These are phyloP conservation scores for Criorhina ranunculi DNA, from an alignment of 2,888 invertebrate genomes.

Conservation along the genomic window DNA sequence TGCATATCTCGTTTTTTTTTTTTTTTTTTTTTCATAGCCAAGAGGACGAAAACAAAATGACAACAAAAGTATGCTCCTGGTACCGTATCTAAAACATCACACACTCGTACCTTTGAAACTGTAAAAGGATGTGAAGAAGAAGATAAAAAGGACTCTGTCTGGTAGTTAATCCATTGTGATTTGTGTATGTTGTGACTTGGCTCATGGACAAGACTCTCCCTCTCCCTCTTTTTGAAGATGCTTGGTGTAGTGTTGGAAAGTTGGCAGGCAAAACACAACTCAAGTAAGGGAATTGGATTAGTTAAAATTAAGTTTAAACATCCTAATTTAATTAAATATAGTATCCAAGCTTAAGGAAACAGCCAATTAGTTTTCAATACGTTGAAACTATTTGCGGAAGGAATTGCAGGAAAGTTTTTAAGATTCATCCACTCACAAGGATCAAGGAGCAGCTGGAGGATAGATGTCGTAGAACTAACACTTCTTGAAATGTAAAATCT, in stretches of 20 bases:
- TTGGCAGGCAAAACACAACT: constrained; percentile 42
- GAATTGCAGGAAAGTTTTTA: no score
- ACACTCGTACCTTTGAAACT: not conserved
- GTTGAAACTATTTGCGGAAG: no score
- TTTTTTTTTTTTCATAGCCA: constrained; percentile 39
- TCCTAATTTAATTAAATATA: constrained; percentile 24
- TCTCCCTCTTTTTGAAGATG: not conserved
- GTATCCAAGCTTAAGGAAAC: not conserved
- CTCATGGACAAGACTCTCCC: constrained; percentile 1
- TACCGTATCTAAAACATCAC: not conserved
- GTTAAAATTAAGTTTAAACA: constrained; percentile 32
- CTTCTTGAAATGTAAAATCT: no score
- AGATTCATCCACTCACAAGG: no score
- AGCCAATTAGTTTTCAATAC: no score
- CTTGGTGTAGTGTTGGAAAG: constrained; percentile 23
- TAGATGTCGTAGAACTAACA: no score
- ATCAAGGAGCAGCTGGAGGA: no score
- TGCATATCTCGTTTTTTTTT: constrained; percentile 33
- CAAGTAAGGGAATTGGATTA: constrained; percentile 43
- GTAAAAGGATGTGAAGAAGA: constrained; percentile 14
- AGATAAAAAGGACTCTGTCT: constrained; percentile 53
- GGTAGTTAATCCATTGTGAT: constrained; percentile 70
- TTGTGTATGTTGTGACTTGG: constrained; percentile 60
- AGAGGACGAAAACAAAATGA: constrained; percentile 41
- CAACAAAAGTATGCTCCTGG: constrained; percentile 14